Evolutionary conservation across 2,113 vertebrate species (phyloP).

Genomic region (Bubo scandiacus): DNA sequence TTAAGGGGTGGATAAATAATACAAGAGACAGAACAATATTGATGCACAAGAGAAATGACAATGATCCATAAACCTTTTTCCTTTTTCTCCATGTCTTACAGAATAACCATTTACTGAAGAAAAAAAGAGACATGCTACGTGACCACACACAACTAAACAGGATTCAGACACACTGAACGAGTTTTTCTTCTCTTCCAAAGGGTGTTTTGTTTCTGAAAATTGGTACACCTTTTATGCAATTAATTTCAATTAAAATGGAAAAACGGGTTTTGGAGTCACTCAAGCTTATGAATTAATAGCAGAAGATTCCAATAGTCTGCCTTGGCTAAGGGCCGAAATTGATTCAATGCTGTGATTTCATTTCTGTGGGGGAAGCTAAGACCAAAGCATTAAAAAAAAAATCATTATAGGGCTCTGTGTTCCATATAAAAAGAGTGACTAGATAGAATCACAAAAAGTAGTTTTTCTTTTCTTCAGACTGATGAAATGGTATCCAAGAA

Average conservation of each 20-base stretch:
- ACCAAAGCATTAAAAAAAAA: background rate
- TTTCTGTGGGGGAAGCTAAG: background rate
- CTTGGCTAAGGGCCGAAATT: background rate
- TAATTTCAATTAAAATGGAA: constrained; percentile 4
- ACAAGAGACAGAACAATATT: background rate
- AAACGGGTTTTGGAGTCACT: background rate
- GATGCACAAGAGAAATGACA: background rate
- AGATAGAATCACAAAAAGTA: background rate
- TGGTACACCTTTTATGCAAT: background rate
- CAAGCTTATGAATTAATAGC: background rate
- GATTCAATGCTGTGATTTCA: background rate
- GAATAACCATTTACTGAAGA: background rate
- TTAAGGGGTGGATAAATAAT: background rate
- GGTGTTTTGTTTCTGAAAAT: background rate
- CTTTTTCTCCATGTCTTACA: background rate
- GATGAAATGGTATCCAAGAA: background rate
- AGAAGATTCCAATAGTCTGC: background rate
- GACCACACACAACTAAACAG: background rate
- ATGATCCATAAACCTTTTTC: background rate
- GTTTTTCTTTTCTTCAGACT: background rate
- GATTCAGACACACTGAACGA: background rate
- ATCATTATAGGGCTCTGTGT: background rate
- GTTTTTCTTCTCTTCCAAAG: background rate
- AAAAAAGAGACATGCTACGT: background rate
- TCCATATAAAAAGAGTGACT: background rate